These are phyloP conservation scores for Porphyrio hochstetteri DNA, from an alignment of 2,113 vertebrate species.

Conservation along the genomic window DNA sequence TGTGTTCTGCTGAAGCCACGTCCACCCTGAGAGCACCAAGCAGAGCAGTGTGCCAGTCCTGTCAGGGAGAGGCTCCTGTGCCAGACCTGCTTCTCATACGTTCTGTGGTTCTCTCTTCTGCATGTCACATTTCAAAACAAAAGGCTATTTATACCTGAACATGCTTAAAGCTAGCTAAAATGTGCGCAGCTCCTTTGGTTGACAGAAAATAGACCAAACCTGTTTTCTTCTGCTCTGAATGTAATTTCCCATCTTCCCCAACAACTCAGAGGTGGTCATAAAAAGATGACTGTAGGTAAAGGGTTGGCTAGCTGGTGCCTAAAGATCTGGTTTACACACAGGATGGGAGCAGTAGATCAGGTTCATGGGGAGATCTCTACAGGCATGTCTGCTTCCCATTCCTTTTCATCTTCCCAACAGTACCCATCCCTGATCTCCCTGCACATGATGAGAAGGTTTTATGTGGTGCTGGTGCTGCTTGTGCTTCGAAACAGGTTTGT, in stretches of 20 bases:
- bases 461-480: not conserved
- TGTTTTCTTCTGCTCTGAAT: not conserved
- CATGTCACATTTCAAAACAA: not conserved
- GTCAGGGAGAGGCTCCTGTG: accelerated
- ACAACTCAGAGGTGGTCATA: not conserved
- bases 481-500: not conserved
- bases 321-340: not conserved
- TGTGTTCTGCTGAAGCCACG: accelerated
- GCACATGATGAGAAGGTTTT: not conserved
- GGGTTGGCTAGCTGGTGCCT: not conserved
- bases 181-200: not conserved
- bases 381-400: not conserved
- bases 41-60: not conserved
- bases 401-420: not conserved
- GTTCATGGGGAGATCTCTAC: not conserved
- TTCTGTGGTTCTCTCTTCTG: not conserved
- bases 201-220: not conserved
- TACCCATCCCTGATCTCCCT: not conserved
- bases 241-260: not conserved
- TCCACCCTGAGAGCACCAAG: not conserved
- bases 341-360: not conserved
- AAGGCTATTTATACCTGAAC: not conserved
- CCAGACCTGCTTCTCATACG: not conserved
- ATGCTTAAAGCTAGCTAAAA: not conserved
- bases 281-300: accelerated